Evolutionary conservation across 2,113 vertebrate species (phyloP).

Genomic region (Acanthochromis polyacanthus): DNA sequence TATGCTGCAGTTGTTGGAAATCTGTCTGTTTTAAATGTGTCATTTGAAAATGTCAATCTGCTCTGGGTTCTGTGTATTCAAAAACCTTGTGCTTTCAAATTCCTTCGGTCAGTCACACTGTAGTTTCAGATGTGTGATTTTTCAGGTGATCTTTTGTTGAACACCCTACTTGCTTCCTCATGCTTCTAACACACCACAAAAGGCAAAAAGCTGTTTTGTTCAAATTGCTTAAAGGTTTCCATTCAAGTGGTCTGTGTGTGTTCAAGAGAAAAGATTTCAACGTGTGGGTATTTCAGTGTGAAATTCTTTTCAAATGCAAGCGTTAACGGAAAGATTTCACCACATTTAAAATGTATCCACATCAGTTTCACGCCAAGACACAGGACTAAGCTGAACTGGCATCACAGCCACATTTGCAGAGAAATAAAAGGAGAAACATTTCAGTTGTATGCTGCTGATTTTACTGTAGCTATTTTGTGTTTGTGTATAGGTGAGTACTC

Average conservation of each 20-base stretch:
- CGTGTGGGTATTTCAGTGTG: background rate
- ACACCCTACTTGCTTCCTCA: background rate
- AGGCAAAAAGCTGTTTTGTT: conserved; percentile 6
- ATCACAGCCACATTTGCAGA: conserved; percentile 7
- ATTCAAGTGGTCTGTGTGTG: background rate
- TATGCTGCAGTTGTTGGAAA: too few species aligned
- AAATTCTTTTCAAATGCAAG: conserved; percentile 23
- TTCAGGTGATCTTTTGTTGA: conserved; percentile 9
- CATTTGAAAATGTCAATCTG: background rate
- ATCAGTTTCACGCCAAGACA: conserved; percentile 4
- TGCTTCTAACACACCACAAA: conserved; percentile 5
- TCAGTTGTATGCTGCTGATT: conserved; percentile 47
- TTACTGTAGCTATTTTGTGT: conserved; percentile 51
- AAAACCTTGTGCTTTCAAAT: background rate
- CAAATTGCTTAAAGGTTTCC: conserved; percentile 2
- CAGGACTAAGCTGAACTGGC: conserved; percentile 14
- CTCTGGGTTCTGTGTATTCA: background rate
- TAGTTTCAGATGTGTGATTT: background rate
- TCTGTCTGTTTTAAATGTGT: too few species aligned
- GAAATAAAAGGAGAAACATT: conserved; percentile 28
- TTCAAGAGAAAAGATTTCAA: background rate
- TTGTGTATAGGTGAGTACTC: conserved; percentile 55
- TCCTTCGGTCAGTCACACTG: background rate
- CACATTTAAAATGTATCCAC: background rate
- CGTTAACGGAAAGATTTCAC: background rate